Base-by-base conservation (phyloP, 2,113 vertebrate genomes). In the Misgurnus mizolepis region DNA sequence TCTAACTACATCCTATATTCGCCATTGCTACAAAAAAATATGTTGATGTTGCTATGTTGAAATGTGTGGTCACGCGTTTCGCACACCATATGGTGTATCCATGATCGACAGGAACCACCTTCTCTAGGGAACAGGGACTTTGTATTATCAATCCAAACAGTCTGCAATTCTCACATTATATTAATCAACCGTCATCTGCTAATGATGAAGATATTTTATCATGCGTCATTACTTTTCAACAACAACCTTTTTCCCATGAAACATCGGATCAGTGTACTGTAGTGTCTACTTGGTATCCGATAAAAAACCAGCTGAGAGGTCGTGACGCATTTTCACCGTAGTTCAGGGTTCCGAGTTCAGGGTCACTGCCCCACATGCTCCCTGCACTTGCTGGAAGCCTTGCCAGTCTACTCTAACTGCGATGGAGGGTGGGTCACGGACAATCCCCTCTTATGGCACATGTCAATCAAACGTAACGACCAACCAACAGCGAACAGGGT, bases 381-480 rank as follows among this genome's bases (percentile, higher is more conserved):
- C 40, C 4, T n/a, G 45, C 9, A 15, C 66, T 69, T 64, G 58
- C 15, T 34, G 58, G 43, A 58, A 47, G 67, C 78, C 58, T 62
- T 41, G 49, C 77, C 8, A 12, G 8, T 15, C 70, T 43, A 45
- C 18, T 39, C 43, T 64, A 39, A 65, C 39, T 70, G 74, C 62
- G 14, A 5, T 9, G 79, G 83, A 87, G 81, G 84, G 84, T 86
- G 74, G 85, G 83, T 89, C 87, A 84, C 6, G 9, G 88, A 85
- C 84, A 72, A 67, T 89, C 87, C 87, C 81, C 45, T 5, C 84
- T 88, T 85, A 85, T 71, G 69, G 80, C 77, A 87, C 86, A 87
- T 89, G 91, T 91, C 92, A 92, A 69, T 93, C 90, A 91, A 81
- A 84, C 61, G 80, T 71, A 73, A 86, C 81, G 86, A 79, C 80